Evolutionary conservation across 2,797 vertebrate species (phyloP).

Genomic region (Oreonectes daqikongensis): DNA sequence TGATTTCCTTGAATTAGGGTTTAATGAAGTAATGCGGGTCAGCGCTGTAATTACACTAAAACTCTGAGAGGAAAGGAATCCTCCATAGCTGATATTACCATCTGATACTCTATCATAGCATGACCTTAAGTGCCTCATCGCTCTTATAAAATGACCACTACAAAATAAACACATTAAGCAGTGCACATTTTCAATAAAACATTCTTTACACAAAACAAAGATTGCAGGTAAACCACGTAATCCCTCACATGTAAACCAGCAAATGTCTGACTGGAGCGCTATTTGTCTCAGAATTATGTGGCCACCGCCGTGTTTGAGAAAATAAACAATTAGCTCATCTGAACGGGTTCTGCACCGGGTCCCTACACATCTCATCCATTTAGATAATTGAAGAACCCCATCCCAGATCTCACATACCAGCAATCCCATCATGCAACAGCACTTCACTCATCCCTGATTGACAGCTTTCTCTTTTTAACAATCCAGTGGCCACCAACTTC

Average conservation of each 20-base stretch:
- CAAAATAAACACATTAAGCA: no score
- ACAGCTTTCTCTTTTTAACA: conserved; percentile 71
- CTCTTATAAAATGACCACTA: no score
- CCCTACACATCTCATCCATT: conserved; percentile 66
- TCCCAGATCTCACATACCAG: conserved; percentile 60
- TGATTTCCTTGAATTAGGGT: conserved; percentile 63
- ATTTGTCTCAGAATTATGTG: conserved; percentile 61
- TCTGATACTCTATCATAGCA: neutral
- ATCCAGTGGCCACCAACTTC: conserved; percentile 61
- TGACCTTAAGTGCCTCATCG: no score
- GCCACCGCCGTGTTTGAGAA: conserved; percentile 60
- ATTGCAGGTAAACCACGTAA: neutral
- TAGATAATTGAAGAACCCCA: conserved; percentile 73
- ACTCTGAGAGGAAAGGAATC: neutral
- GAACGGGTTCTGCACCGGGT: conserved; percentile 55
- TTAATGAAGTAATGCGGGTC: conserved; percentile 70
- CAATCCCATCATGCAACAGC: conserved; percentile 65
- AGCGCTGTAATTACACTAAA: conserved; percentile 57
- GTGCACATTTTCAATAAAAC: no score
- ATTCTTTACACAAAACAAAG: neutral
- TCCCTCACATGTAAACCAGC: neutral
- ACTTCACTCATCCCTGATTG: conserved; percentile 58
- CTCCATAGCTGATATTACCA: neutral
- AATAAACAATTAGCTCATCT: conserved; percentile 73
- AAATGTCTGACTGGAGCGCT: neutral